Evolutionary conservation across 2,888 invertebrate species (phyloP).

Genomic region (Leptinotarsa rubiginosa): DNA sequence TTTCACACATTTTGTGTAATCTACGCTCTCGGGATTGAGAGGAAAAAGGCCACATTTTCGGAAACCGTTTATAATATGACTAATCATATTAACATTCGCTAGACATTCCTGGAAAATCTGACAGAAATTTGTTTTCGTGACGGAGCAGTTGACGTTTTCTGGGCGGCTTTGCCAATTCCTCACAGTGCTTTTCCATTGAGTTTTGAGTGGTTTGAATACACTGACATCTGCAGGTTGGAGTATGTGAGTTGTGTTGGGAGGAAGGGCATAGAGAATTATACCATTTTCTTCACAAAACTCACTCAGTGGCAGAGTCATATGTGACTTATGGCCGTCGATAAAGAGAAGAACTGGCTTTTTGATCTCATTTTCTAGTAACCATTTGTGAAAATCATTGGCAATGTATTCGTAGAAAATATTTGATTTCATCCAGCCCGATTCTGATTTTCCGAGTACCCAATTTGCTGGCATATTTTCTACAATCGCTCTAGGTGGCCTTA

Average conservation of each 20-base stretch:
- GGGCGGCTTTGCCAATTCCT: slow-evolving; percentile 34
- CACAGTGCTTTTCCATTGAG: slow-evolving; percentile 47
- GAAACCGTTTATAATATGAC: slow-evolving; percentile 24
- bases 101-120: slow-evolving; percentile 26
- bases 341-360: slow-evolving; percentile 27
- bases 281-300: slow-evolving; percentile 46
- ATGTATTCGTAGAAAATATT: slow-evolving; percentile 43
- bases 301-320: slow-evolving; percentile 43
- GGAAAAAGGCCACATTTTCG: slow-evolving; percentile 29
- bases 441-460: slow-evolving; percentile 29
- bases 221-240: not conserved
- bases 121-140: slow-evolving; percentile 26
- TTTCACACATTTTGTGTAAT: slow-evolving; percentile 31
- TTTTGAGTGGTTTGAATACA: slow-evolving; percentile 17
- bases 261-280: slow-evolving; percentile 38
- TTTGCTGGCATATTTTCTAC: slow-evolving; percentile 41
- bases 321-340: slow-evolving; percentile 51
- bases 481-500: slow-evolving; percentile 44
- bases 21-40: slow-evolving; percentile 21
- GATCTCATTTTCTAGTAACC: not conserved
- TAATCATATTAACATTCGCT: slow-evolving; percentile 24
- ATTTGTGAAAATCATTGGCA: no score
- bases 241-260: no score
- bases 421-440: slow-evolving; percentile 14
- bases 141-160: slow-evolving; percentile 11